Evolutionary conservation across 2,888 invertebrate genomes (phyloP), one percentile per base, ranked within the genome.

Genomic region (Mythimna lalbum): DNA sequence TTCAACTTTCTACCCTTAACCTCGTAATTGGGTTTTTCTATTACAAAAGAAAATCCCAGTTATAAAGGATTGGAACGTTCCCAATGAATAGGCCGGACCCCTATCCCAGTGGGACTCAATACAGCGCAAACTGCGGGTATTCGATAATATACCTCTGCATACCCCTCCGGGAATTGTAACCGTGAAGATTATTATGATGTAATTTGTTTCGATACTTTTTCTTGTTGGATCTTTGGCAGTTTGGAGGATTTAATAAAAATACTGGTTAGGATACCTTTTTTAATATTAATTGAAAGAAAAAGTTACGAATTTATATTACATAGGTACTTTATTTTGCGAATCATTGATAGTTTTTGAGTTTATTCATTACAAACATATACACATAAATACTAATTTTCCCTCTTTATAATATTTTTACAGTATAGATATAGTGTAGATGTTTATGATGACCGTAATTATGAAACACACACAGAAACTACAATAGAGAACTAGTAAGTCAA

Each of bases 41-140:
- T 79, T 79, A 79, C 78, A 80, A 79, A 81, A 76, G 81, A 68
- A 81, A 81, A 78, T 63, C 64, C 66, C 62, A 47, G 81, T 76
- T 76, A 71, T 71, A 52, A 61, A 56, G 77, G 67, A 63, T 68
- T 71, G 81, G 62, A 76, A 63, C 63, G 63, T 80, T 81, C 67
- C 49, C 77, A 59, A 76, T 79, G 81, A 80, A 79, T 80, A 76
- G 81, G 67, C 61, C 50, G 55, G 62, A 63, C 67, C 78, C 81
- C 78, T 43, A 60, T 71, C 77, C 78, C 78, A 55, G 17, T 31
- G 78, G 78, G 71, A 63, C 64, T 63, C 67, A 63, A 80, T 68
- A 76, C 81, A 68, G 59, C 53, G 76, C 67, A 76, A 79, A 81
- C 81, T 80, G 67, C 81, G 71, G 71, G 50, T 76, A 71, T 76